A percentile compares a stretch with the other conserved stretches of the same genome.
These are phyloP conservation scores for Pristionchus mayeri DNA, from an alignment of 2,888 invertebrate species.

Conservation along the genomic window DNA sequence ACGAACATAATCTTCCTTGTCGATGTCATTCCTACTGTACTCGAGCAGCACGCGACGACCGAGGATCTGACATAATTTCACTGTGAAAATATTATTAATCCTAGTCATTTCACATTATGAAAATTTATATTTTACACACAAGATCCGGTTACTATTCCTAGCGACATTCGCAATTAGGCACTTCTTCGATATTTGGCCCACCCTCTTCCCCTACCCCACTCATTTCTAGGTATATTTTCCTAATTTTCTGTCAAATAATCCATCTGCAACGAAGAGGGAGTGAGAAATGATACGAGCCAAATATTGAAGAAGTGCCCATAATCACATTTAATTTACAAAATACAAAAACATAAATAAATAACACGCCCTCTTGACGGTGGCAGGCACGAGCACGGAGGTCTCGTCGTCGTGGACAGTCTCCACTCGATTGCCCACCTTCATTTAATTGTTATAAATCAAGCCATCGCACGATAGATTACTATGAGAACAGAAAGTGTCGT, in stretches of 20 bases:
- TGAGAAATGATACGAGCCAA: no score
- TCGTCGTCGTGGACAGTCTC: conserved; percentile 18
- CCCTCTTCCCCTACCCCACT: no score
- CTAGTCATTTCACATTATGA: no score
- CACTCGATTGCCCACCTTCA: conserved; percentile 29
- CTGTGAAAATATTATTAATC: no score
- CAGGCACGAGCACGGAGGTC: background rate
- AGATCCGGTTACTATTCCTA: no score
- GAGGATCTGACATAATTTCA: background rate
- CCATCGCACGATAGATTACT: background rate
- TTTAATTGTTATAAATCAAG: background rate
- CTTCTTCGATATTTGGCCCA: no score
- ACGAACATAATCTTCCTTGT: background rate
- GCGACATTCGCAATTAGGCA: no score
- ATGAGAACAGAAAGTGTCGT: background rate
- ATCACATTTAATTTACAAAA: background rate
- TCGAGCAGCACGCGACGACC: conserved; percentile 29
- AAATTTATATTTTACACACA: no score
- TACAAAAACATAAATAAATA: background rate
- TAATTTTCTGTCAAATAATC: background rate
- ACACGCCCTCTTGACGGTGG: background rate
- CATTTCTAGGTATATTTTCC: no score
- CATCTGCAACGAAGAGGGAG: no score
- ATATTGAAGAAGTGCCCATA: no score
- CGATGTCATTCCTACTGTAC: background rate